phyloP scores from a whole-genome alignment of 2,113 vertebrate species.

The Stercorarius parasiticus region DNA sequence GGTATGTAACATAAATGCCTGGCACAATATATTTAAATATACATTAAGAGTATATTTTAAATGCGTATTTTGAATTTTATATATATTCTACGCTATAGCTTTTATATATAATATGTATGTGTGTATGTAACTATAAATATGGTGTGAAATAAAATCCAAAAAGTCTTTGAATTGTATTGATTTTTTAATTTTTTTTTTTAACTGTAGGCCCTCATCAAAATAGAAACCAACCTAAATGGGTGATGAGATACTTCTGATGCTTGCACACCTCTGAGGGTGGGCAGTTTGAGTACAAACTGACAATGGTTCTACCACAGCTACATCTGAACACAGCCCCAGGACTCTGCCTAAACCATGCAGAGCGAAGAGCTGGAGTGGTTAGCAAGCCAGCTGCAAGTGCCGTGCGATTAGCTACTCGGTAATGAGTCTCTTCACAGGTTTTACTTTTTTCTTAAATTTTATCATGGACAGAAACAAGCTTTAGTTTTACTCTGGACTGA shows the following conservation, averaged over 20 bases:
- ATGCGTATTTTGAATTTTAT: not conserved
- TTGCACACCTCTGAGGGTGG: not conserved
- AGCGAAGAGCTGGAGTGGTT: not conserved
- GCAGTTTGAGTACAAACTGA: not conserved
- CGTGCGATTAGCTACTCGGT: not conserved
- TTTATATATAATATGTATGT: not conserved
- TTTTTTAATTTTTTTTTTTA: not conserved
- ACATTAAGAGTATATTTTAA: not conserved
- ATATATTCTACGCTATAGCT: not conserved
- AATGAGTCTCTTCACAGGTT: not conserved
- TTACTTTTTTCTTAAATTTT: not conserved
- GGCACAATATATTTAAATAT: not conserved
- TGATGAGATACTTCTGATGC: not conserved
- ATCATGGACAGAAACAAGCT: not conserved
- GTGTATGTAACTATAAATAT: not conserved
- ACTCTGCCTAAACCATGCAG: not conserved
- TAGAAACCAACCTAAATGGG: not conserved
- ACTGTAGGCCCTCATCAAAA: not conserved
- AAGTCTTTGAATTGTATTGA: not conserved
- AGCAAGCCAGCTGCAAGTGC: not conserved
- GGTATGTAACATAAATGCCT: not conserved
- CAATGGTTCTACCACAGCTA: accelerated
- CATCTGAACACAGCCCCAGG: not conserved
- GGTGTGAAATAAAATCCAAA: not conserved
- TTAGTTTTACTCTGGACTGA: not conserved